phyloP scores from a whole-genome alignment of 2,113 vertebrate species.

The Saccopteryx bilineata region DNA sequence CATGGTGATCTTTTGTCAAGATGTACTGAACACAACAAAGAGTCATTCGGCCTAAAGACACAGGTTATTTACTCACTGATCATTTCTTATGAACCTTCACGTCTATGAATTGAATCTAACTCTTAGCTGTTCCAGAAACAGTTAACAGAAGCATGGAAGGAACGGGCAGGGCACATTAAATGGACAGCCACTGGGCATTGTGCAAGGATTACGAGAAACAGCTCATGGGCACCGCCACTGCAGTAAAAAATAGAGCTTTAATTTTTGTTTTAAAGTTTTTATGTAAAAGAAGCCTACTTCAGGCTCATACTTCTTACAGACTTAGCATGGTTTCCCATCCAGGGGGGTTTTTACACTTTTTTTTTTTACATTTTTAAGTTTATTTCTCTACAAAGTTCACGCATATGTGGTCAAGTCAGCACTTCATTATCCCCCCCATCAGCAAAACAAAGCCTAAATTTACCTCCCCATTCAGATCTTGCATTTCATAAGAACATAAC shows the following conservation, averaged over 20 bases:
- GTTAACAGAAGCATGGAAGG: neutral
- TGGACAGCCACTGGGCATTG: neutral
- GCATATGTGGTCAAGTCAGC: neutral
- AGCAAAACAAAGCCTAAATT: constrained; percentile 58
- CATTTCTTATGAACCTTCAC: neutral
- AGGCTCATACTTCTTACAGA: neutral
- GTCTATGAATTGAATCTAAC: neutral
- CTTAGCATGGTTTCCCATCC: neutral
- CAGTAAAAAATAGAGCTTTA: neutral
- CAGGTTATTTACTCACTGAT: neutral
- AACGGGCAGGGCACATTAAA: neutral
- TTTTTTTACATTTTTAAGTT: neutral
- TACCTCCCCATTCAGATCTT: constrained; percentile 59
- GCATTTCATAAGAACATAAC: constrained; percentile 28
- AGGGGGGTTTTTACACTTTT: neutral
- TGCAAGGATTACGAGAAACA: neutral
- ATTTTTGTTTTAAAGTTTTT: neutral
- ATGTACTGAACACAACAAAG: neutral
- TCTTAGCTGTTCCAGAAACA: neutral
- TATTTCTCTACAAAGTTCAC: constrained; percentile 41
- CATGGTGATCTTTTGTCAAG: neutral
- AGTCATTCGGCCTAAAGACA: neutral
- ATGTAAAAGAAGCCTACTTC: neutral
- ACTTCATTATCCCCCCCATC: neutral
- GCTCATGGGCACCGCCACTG: neutral